Evolutionary conservation across 2,888 invertebrate genomes (phyloP).

Genomic region (Eristalis intricaria): DNA sequence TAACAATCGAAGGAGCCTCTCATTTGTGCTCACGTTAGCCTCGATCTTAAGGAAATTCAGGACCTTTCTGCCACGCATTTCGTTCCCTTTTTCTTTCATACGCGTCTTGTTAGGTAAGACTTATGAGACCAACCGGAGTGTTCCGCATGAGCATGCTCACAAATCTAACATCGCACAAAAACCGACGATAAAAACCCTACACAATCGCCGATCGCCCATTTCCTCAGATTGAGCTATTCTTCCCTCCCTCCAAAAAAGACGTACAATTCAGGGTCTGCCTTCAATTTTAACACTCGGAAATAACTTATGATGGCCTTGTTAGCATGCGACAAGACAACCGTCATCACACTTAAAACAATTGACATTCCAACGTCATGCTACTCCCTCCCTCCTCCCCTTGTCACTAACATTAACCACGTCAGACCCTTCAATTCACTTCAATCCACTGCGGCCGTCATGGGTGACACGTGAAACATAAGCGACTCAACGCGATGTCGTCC

Average conservation of each 20-base stretch:
- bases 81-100: too few species aligned
- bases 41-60: too few species aligned
- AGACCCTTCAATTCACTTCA: neutral
- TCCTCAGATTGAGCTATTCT: neutral
- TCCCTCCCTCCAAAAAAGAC: neutral
- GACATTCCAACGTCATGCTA: neutral
- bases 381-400: neutral
- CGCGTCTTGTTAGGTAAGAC: too few species aligned
- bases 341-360: slow-evolving; percentile 8
- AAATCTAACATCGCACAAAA: too few species aligned
- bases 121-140: too few species aligned
- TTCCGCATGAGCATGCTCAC: too few species aligned
- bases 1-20: too few species aligned
- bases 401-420: neutral
- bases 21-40: too few species aligned
- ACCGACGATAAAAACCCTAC: neutral
- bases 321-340: neutral
- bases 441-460: neutral
- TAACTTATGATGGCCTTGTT: neutral
- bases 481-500: neutral
- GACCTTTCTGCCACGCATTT: too few species aligned
- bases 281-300: neutral
- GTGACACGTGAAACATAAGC: neutral
- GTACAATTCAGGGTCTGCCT: neutral
- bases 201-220: neutral